Percentiles rank a stretch among this genome's conserved stretches.
phyloP scores from a whole-genome alignment of 1,140 invertebrate genomes.

The Eupeodes corollae region DNA sequence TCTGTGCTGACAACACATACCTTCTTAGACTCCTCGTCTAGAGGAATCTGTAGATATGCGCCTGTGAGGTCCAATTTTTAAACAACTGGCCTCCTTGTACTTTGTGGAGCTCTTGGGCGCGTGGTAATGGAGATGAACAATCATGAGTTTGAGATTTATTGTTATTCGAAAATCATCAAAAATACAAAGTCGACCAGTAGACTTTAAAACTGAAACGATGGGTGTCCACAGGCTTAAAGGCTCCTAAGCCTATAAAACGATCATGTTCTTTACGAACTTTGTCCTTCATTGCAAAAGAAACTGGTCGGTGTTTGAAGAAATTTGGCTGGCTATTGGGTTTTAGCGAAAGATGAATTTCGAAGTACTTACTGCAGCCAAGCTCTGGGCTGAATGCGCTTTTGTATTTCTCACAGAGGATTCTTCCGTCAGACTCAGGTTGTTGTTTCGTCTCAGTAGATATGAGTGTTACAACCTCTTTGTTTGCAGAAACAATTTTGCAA shows the following conservation, averaged over 20 bases:
- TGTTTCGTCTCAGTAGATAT: no score
- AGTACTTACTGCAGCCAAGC: no score
- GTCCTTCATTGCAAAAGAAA: neutral
- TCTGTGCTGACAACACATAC: conserved; percentile 1
- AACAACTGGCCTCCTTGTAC: neutral
- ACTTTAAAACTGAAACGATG: conserved; percentile 40
- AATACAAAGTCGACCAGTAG: conserved; percentile 30
- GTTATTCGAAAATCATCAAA: neutral
- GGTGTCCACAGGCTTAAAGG: conserved; percentile 19
- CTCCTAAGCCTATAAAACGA: conserved; percentile 22
- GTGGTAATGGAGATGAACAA: neutral
- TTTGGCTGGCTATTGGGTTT: neutral
- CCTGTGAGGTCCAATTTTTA: conserved; percentile 1
- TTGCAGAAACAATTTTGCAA: neutral
- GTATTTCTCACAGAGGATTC: no score
- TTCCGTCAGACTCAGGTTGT: no score
- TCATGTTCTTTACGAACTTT: conserved; percentile 30
- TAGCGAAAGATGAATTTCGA: no score
- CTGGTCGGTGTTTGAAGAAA: conserved; percentile 2
- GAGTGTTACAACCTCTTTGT: no score
- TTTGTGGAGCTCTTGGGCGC: neutral
- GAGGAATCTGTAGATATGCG: conserved; percentile 1
- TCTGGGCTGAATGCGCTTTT: no score
- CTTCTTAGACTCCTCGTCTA: neutral
- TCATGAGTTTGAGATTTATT: conserved; percentile 3